phyloP scores from a whole-genome alignment of 2,113 vertebrate species.

The Terrapene triunguis region DNA sequence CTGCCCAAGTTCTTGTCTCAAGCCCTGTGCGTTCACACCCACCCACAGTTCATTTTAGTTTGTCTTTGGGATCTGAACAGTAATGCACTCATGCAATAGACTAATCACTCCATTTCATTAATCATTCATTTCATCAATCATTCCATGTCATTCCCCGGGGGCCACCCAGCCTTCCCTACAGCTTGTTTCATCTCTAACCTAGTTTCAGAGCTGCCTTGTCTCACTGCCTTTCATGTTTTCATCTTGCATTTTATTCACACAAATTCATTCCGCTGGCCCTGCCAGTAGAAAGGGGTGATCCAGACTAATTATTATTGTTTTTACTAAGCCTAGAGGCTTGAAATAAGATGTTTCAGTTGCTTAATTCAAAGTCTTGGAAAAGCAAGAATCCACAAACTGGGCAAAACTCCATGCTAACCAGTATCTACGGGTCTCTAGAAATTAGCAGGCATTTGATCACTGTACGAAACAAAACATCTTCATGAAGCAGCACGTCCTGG shows the following conservation, averaged over 20 bases:
- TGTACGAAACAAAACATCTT: background rate
- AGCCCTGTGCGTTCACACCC: background rate
- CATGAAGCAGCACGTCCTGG: background rate
- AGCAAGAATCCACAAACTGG: background rate
- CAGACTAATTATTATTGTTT: background rate
- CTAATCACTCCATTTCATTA: slow-evolving; percentile 51
- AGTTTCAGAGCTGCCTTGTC: slow-evolving; percentile 54
- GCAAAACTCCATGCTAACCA: background rate
- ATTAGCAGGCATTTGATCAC: background rate
- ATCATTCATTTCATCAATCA: slow-evolving; percentile 73
- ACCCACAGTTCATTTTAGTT: background rate
- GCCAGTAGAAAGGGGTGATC: background rate
- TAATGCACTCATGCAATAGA: background rate
- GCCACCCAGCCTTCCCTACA: slow-evolving; percentile 59
- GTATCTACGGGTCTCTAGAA: background rate
- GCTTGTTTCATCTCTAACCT: slow-evolving; percentile 67
- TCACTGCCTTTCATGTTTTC: slow-evolving; percentile 38
- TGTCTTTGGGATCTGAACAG: slow-evolving; percentile 29
- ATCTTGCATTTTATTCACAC: background rate
- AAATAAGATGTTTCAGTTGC: slow-evolving; percentile 28
- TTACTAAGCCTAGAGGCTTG: background rate
- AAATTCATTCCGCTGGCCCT: background rate
- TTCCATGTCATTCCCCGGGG: slow-evolving; percentile 1
- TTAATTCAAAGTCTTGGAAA: slow-evolving; percentile 2
- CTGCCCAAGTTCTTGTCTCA: background rate